Evolutionary conservation across 2,113 vertebrate genomes (phyloP).

Genomic region (Calyptomena viridis): DNA sequence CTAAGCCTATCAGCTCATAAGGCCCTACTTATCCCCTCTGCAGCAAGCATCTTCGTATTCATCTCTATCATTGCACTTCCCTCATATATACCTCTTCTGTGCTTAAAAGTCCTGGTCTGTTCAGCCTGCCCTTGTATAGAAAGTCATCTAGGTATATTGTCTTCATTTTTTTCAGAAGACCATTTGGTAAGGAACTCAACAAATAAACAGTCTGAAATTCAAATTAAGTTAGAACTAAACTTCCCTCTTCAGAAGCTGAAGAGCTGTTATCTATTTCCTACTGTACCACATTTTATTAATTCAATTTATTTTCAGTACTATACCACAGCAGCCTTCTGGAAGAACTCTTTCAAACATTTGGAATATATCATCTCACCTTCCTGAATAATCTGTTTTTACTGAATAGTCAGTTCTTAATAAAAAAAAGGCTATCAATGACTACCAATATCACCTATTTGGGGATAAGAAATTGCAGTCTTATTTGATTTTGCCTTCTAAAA

Average conservation of each 20-base stretch:
- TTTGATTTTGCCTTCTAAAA: background rate
- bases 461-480: background rate
- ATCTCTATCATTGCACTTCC: background rate
- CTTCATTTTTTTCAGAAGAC: background rate
- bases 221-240: background rate
- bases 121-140: background rate
- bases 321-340: background rate
- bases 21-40: background rate
- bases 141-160: background rate
- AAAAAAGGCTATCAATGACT: background rate
- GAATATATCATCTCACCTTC: background rate
- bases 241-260: background rate
- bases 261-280: background rate
- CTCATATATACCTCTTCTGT: background rate
- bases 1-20: background rate
- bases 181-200: background rate
- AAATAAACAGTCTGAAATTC: background rate
- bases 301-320: background rate
- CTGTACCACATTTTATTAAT: background rate
- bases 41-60: background rate
- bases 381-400: background rate
- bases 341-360: background rate
- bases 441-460: background rate
- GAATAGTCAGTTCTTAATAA: background rate
- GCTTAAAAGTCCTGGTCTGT: background rate